Conservation (phyloP, 2,888 invertebrate genomes). For the Lamellibrachia columna region DNA sequence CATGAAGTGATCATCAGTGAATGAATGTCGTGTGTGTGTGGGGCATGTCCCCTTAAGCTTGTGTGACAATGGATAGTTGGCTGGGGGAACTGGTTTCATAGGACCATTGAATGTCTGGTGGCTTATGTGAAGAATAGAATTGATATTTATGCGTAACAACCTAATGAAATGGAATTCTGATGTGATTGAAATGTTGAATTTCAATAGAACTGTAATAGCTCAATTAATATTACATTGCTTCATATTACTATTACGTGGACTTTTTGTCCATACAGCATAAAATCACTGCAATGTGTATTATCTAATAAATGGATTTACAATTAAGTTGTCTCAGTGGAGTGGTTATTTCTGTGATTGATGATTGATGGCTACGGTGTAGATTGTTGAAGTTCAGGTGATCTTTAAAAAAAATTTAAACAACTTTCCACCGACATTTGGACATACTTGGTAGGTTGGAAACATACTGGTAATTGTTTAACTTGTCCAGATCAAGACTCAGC, state of each 20-base stretch:
- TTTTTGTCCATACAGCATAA: not conserved
- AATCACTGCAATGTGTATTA: not conserved
- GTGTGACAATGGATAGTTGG: too few species aligned
- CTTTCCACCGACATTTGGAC: not conserved
- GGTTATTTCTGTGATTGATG: not conserved
- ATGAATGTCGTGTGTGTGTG: too few species aligned
- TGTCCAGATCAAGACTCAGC: not conserved
- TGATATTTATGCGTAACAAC: too few species aligned
- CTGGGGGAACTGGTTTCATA: too few species aligned
- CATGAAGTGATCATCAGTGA: too few species aligned
- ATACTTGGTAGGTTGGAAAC: not conserved
- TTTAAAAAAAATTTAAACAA: not conserved
- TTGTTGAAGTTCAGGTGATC: not conserved
- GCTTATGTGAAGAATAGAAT: too few species aligned
- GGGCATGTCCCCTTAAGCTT: too few species aligned
- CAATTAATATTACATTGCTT: too few species aligned
- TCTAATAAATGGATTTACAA: not conserved
- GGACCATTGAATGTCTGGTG: too few species aligned
- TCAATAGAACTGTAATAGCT: too few species aligned
- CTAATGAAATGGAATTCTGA: too few species aligned
- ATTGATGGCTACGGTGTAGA: not conserved
- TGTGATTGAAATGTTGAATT: too few species aligned
- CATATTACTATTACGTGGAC: not conserved
- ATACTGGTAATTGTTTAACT: not conserved
- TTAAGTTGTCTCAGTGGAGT: not conserved